Conservation (phyloP, 2,113 vertebrate genomes). For the Aegotheles bennettii region DNA sequence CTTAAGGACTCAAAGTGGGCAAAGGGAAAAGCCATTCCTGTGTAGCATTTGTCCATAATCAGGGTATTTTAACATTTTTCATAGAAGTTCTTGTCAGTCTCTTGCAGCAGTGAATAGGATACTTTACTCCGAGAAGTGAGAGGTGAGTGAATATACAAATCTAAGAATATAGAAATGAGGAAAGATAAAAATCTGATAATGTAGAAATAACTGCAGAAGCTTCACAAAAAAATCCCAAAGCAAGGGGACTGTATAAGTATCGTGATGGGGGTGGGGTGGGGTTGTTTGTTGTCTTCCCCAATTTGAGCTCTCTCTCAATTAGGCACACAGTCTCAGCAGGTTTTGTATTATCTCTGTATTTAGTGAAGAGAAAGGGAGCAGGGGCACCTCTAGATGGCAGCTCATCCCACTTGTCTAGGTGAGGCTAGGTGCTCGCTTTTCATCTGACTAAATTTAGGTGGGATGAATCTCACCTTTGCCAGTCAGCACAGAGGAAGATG, state of each 20-base stretch:
- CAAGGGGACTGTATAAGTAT: neutral
- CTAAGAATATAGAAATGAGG: neutral
- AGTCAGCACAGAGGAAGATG: neutral
- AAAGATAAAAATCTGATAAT: neutral
- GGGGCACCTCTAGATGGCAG: neutral
- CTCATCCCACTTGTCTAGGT: neutral
- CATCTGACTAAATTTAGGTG: neutral
- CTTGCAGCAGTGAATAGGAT: neutral
- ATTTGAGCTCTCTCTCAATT: neutral
- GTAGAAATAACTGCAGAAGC: neutral
- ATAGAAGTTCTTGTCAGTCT: neutral
- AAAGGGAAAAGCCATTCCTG: neutral
- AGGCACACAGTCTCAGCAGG: neutral
- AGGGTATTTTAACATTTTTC: neutral
- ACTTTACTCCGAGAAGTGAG: neutral
- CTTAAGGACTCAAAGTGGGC: neutral
- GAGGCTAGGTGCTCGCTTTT: neutral
- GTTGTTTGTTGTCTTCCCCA: neutral
- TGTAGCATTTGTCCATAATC: neutral
- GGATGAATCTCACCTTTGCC: neutral
- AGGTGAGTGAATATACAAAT: neutral
- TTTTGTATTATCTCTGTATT: neutral
- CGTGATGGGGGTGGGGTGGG: fast-evolving
- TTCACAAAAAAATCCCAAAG: neutral
- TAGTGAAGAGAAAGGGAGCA: neutral